Conservation (phyloP, 1,140 invertebrate species). For the Solenopsis fugax region DNA sequence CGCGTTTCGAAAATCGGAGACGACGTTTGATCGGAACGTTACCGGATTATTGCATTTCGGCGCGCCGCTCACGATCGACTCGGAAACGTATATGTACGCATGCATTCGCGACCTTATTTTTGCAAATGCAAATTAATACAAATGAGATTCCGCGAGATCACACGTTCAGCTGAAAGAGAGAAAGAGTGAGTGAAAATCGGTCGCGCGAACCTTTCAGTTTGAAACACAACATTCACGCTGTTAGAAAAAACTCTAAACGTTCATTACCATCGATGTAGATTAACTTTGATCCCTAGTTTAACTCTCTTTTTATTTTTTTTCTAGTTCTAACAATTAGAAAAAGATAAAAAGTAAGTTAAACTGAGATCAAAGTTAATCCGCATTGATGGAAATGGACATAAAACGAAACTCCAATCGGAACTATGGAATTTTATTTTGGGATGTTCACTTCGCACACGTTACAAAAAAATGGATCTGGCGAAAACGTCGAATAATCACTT, state of each 20-base stretch:
- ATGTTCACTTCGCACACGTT: no score
- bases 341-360: no score
- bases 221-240: neutral
- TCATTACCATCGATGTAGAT: no score
- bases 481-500: neutral
- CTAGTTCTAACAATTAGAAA: no score
- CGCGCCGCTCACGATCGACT: neutral
- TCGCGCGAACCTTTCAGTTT: neutral
- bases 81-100: neutral
- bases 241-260: neutral
- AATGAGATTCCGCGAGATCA: neutral
- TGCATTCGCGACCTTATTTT: no score
- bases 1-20: conserved; percentile 23
- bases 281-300: no score
- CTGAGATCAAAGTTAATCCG: no score
- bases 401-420: no score
- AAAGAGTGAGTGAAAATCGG: neutral
- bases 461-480: neutral
- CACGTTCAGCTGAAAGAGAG: neutral
- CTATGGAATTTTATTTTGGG: no score
- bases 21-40: conserved; percentile 8
- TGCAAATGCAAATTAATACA: neutral
- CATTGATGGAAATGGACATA: no score
- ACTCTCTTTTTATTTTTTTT: no score
- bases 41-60: neutral